These are phyloP conservation scores for Araneus ventricosus DNA, from an alignment of 1,140 invertebrate species.

Conservation along the genomic window DNA sequence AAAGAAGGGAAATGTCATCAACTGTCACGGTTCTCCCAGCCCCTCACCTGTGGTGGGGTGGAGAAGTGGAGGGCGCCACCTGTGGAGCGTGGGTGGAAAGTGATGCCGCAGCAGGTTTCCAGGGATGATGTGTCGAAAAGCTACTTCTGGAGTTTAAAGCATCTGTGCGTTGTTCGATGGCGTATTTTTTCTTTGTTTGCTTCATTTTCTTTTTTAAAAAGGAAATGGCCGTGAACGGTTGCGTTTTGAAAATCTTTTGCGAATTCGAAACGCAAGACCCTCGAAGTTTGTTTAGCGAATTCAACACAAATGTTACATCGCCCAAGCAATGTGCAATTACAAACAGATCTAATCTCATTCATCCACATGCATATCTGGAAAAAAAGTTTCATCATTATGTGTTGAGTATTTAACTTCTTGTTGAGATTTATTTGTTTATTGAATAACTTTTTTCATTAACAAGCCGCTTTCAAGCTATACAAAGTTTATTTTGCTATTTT, in stretches of 20 bases:
- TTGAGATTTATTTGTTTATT: too few relatives aligned
- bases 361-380: too few relatives aligned
- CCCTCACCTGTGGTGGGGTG: conserved; percentile 13
- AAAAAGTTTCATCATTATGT: too few relatives aligned
- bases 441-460: too few relatives aligned
- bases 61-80: conserved; percentile 4
- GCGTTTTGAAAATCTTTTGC: not conserved
- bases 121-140: not conserved
- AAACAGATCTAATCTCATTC: too few relatives aligned
- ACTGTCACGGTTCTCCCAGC: conserved; percentile 12
- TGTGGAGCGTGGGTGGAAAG: conserved; percentile 36
- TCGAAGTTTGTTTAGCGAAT: not conserved
- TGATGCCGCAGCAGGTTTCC: not conserved
- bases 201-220: not conserved
- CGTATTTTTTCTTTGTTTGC: not conserved
- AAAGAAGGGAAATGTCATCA: conserved; percentile 35
- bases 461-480: too few relatives aligned
- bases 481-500: too few relatives aligned
- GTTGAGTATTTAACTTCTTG: too few relatives aligned
- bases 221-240: not conserved
- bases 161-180: not conserved
- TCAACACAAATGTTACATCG: not conserved
- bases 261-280: not conserved
- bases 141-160: not conserved
- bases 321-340: too few relatives aligned